These are phyloP conservation scores for Apoda limacodes DNA, from an alignment of 2,888 invertebrate species.

Conservation along the genomic window DNA sequence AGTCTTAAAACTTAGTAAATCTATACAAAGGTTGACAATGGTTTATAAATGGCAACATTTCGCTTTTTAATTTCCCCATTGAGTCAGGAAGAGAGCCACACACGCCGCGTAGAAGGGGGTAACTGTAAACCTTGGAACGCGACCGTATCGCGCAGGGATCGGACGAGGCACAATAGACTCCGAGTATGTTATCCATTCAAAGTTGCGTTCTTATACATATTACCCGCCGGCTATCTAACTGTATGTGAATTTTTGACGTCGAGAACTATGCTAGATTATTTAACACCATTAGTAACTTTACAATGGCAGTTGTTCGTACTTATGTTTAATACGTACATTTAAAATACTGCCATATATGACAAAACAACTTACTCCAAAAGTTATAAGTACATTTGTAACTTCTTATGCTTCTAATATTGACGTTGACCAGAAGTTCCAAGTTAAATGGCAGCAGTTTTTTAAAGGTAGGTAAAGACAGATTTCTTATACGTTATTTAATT, in stretches of 20 bases:
- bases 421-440: background rate
- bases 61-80: too few relatives aligned
- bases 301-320: too few relatives aligned
- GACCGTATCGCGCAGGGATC: constrained; percentile 9
- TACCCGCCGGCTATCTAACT: constrained; percentile 13
- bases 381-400: background rate
- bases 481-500: too few relatives aligned
- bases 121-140: constrained; percentile 17
- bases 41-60: too few relatives aligned
- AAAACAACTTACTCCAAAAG: background rate
- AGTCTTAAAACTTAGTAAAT: too few relatives aligned
- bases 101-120: constrained; percentile 7
- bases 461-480: background rate
- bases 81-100: too few relatives aligned
- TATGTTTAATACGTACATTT: background rate
- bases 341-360: background rate
- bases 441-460: too few relatives aligned
- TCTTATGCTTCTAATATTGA: background rate
- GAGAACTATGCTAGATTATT: too few relatives aligned
- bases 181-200: constrained; percentile 13
- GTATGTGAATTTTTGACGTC: constrained; percentile 2
- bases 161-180: constrained; percentile 12
- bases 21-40: too few relatives aligned
- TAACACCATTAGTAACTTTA: too few relatives aligned
- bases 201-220: constrained; percentile 13